Percentiles rank a stretch among this genome's conserved stretches.
Evolutionary conservation across 2,888 invertebrate genomes (phyloP).

Genomic region (Timema cristinae): DNA sequence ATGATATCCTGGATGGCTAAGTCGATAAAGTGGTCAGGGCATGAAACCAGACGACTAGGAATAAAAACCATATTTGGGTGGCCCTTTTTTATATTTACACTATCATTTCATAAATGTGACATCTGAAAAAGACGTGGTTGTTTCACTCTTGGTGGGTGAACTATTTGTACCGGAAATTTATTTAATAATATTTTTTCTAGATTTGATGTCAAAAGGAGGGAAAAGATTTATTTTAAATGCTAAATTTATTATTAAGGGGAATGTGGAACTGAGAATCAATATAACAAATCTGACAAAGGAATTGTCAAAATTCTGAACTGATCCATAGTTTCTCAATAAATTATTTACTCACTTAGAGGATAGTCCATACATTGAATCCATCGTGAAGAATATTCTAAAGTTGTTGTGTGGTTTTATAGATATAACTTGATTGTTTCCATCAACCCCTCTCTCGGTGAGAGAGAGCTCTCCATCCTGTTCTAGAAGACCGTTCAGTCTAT

Average conservation of each 20-base stretch:
- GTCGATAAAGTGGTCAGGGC: no score
- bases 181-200: not conserved
- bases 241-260: no score
- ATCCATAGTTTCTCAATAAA: no score
- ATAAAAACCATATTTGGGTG: no score
- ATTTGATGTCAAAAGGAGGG: not conserved
- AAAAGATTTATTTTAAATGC: not conserved
- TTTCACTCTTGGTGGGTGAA: not conserved
- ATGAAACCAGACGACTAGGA: no score
- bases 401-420: constrained; percentile 79
- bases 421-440: constrained; percentile 62
- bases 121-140: no score
- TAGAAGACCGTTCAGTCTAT: constrained; percentile 90
- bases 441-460: constrained; percentile 87
- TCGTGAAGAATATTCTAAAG: constrained; percentile 90
- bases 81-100: no score
- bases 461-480: constrained; percentile 88
- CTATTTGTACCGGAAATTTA: not conserved
- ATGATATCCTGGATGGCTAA: no score
- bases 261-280: no score
- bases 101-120: no score
- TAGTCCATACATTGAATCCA: constrained; percentile 93
- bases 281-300: no score
- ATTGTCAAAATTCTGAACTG: no score
- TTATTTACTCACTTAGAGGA: constrained; percentile 66